Evolutionary conservation across 2,888 invertebrate genomes (phyloP).

Genomic region (Anthrax anthrax): DNA sequence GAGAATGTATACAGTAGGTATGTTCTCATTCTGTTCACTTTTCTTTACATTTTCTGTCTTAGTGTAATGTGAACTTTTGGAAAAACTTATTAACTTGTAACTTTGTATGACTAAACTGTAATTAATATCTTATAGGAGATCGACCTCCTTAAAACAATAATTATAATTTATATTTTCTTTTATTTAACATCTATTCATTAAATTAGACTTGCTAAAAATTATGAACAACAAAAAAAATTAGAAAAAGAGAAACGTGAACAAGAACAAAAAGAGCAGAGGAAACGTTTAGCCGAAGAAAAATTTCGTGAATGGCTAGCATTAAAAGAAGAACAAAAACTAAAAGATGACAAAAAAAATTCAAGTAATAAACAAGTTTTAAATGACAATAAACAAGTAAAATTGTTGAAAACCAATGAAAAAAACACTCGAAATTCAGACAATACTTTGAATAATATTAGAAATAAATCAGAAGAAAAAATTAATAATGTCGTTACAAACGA

Average conservation of each 20-base stretch:
- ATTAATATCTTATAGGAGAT: too few relatives aligned
- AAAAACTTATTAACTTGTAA: too few relatives aligned
- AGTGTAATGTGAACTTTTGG: too few relatives aligned
- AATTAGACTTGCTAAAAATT: constrained; percentile 12
- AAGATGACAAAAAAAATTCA: not conserved
- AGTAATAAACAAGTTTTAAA: not conserved
- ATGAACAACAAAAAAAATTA: constrained; percentile 12
- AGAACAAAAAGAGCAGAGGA: constrained; percentile 17
- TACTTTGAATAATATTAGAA: not conserved
- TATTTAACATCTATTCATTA: too few relatives aligned
- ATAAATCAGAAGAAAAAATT: not conserved
- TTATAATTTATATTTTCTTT: too few relatives aligned
- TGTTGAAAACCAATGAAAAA: constrained; percentile 6
- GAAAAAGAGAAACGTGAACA: constrained; percentile 11
- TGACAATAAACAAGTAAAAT: constrained; percentile 1
- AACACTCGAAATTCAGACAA: not conserved
- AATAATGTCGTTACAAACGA: not conserved
- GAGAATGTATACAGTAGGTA: too few relatives aligned
- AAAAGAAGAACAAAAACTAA: constrained; percentile 14
- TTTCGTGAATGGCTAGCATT: constrained; percentile 23
- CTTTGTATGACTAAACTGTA: too few relatives aligned
- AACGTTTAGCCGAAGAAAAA: constrained; percentile 18
- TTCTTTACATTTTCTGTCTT: not conserved
- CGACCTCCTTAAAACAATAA: too few relatives aligned
- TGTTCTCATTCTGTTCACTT: not conserved